Conservation (phyloP, 2,888 invertebrate genomes). For the Rhagophthalmus giganteus region DNA sequence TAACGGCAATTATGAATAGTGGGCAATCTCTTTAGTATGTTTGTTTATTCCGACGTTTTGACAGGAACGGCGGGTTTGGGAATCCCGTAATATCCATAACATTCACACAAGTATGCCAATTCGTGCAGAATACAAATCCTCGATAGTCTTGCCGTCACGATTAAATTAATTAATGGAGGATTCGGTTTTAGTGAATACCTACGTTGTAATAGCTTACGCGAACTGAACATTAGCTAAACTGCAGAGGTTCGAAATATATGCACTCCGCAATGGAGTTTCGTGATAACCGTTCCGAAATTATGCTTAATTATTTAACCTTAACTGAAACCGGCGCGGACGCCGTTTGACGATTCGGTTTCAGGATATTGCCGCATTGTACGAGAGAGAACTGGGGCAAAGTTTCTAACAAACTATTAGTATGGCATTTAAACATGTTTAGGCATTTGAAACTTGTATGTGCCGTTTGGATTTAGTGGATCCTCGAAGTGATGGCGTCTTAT, state of each 20-base stretch:
- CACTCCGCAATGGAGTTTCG: slow-evolving; percentile 36
- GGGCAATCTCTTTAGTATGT: slow-evolving; percentile 22
- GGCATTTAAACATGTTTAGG: no score
- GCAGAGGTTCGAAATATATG: slow-evolving; percentile 37
- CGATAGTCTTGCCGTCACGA: slow-evolving; percentile 40
- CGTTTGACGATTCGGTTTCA: slow-evolving; percentile 17
- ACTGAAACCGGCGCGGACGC: slow-evolving; percentile 15
- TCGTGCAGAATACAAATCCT: slow-evolving; percentile 37
- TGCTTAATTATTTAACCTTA: slow-evolving; percentile 40
- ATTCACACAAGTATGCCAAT: slow-evolving; percentile 34
- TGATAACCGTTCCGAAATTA: slow-evolving; percentile 37
- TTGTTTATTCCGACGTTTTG: slow-evolving; percentile 32
- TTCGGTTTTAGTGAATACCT: slow-evolving; percentile 38
- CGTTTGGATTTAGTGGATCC: no score
- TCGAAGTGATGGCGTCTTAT: no score
- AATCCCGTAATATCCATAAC: slow-evolving; percentile 37
- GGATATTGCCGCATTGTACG: not conserved
- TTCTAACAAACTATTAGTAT: not conserved
- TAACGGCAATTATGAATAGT: slow-evolving; percentile 19
- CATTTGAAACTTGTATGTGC: no score
- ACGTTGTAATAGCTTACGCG: slow-evolving; percentile 37
- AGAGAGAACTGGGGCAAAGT: not conserved
- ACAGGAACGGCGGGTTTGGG: slow-evolving; percentile 31
- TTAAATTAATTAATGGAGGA: slow-evolving; percentile 41
- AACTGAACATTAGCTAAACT: slow-evolving; percentile 40